phyloP scores from a whole-genome alignment of 2,888 invertebrate genomes.

The Lacanobia wlatinum region DNA sequence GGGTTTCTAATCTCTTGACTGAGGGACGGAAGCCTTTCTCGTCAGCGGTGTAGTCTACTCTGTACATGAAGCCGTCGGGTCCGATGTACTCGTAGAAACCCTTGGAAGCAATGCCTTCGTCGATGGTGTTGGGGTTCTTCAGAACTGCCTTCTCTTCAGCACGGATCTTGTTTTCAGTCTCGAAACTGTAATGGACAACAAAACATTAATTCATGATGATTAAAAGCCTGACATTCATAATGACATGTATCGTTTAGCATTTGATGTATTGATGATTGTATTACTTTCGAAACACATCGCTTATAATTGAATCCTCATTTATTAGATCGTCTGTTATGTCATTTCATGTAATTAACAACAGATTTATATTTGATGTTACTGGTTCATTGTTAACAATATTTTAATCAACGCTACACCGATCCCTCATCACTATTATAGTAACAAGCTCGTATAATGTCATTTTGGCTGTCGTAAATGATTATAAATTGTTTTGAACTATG shows the following conservation, averaged over 20 bases:
- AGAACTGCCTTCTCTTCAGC: constrained; percentile 88
- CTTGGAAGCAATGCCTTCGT: constrained; percentile 88
- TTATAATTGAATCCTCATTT: constrained; percentile 27
- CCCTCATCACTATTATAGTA: constrained; percentile 53
- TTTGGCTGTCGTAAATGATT: constrained; percentile 76
- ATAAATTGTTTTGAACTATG: constrained; percentile 83
- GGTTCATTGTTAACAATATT: constrained; percentile 48
- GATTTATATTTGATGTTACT: constrained; percentile 36
- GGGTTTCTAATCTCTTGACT: constrained; percentile 86
- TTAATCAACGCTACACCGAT: constrained; percentile 33
- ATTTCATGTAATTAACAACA: constrained; percentile 40
- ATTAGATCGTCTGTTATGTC: constrained; percentile 2
- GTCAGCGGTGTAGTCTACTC: constrained; percentile 89
- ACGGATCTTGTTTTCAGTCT: constrained; percentile 90
- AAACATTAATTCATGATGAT: constrained; percentile 11
- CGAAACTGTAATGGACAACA: constrained; percentile 79
- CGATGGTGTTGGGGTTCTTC: constrained; percentile 87
- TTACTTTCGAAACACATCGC: background rate
- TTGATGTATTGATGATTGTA: constrained; percentile 11
- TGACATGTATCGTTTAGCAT: background rate
- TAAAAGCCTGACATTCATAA: background rate
- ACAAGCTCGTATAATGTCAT: constrained; percentile 66
- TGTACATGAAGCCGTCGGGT: constrained; percentile 89
- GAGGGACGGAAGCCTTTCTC: constrained; percentile 89
- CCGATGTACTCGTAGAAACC: constrained; percentile 90